phyloP scores from a whole-genome alignment of 2,797 vertebrate genomes.

The Epinephelus coioides region DNA sequence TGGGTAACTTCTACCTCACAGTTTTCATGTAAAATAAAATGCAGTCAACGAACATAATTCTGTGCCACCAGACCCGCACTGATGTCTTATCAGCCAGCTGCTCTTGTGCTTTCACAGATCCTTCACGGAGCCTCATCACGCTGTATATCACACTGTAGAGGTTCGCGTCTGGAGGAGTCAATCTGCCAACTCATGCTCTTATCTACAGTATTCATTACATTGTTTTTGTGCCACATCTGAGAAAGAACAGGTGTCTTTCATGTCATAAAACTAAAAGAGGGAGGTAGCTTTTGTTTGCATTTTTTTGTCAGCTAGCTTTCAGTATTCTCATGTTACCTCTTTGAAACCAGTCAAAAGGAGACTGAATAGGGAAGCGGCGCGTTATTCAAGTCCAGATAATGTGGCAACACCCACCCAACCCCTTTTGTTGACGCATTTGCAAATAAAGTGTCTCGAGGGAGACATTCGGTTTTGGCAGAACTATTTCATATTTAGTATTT shows the following conservation, averaged over 20 bases:
- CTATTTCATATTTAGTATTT: constrained; percentile 14
- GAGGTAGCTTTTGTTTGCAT: constrained; percentile 73
- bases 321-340: constrained; percentile 79
- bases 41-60: background rate
- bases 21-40: background rate
- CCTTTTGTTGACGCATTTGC: constrained; percentile 69
- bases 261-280: constrained; percentile 72
- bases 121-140: background rate
- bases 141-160: constrained; percentile 10
- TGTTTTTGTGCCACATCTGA: constrained; percentile 68
- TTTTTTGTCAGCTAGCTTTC: constrained; percentile 76
- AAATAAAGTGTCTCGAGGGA: constrained; percentile 52
- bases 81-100: background rate
- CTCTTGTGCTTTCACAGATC: background rate
- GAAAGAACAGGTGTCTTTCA: constrained; percentile 78
- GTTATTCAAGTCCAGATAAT: constrained; percentile 72
- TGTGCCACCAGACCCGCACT: background rate
- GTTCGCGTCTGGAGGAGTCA: constrained; percentile 19
- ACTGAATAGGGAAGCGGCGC: constrained; percentile 67
- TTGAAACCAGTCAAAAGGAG: constrained; percentile 74
- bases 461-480: constrained; percentile 34
- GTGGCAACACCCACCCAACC: constrained; percentile 77
- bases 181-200: constrained; percentile 47
- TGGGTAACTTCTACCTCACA: background rate
- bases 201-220: constrained; percentile 68